These are phyloP conservation scores for Vultur gryphus DNA, from an alignment of 2,797 vertebrate genomes.

Conservation along the genomic window DNA sequence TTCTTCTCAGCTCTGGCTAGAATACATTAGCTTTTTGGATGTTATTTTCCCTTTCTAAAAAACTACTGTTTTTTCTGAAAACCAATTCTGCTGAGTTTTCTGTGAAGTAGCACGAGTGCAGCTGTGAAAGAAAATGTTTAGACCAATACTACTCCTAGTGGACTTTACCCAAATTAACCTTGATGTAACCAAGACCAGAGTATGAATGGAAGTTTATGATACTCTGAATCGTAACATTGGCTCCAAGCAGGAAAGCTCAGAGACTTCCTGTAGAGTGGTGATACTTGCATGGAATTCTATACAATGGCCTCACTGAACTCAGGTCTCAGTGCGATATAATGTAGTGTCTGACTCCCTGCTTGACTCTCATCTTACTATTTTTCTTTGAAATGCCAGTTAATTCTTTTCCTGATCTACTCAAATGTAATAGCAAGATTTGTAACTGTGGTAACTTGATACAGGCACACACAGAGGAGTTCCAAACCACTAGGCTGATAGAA, in stretches of 20 bases:
- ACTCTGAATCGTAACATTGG: neutral
- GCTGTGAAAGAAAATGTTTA: neutral
- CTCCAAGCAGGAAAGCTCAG: neutral
- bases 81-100: neutral
- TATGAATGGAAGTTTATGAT: neutral
- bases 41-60: neutral
- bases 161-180: neutral
- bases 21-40: neutral
- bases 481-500: neutral
- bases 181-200: neutral
- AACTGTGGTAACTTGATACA: neutral
- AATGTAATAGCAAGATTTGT: neutral
- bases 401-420: neutral
- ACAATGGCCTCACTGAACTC: neutral
- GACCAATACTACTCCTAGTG: neutral
- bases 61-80: neutral
- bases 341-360: neutral
- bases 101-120: neutral
- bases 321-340: neutral
- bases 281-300: neutral
- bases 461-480: neutral
- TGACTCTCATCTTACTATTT: neutral
- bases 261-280: neutral
- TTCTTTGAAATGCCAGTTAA: neutral
- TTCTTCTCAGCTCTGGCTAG: neutral